Conservation (phyloP, 1,140 invertebrate genomes). For the Pygmarrhopalites habei region DNA sequence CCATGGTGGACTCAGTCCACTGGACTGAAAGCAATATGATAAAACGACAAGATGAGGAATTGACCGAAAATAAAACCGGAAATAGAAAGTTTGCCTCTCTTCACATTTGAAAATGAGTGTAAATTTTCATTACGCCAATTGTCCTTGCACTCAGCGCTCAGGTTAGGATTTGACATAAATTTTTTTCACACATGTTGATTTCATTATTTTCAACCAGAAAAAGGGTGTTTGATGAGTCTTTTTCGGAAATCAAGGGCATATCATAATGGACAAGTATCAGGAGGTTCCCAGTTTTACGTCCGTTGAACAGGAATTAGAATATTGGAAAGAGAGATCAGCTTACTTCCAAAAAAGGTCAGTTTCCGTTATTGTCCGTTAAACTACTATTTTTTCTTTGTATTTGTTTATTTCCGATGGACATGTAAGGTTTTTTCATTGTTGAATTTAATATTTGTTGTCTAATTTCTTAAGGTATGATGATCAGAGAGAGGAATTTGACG, state of each 20-base stretch:
- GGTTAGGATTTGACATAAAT: background rate
- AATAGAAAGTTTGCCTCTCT: no score
- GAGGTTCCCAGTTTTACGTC: constrained; percentile 4
- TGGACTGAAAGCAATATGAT: background rate
- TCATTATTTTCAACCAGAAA: background rate
- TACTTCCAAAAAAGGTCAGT: constrained; percentile 4
- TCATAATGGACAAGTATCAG: background rate
- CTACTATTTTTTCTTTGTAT: background rate
- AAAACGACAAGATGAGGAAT: background rate
- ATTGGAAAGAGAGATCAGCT: background rate
- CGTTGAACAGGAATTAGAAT: background rate
- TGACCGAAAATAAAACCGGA: background rate
- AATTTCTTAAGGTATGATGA: constrained; percentile 48
- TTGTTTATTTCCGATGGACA: background rate
- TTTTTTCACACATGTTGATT: background rate
- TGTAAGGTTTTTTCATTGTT: background rate
- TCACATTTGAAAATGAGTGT: background rate
- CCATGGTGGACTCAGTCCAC: background rate
- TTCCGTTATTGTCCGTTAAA: background rate
- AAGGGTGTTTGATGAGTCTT: background rate
- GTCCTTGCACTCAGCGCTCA: background rate
- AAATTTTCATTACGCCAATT: background rate
- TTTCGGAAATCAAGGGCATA: background rate
- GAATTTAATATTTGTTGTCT: background rate
- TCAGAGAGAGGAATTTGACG: constrained; percentile 61